Evolutionary conservation across 37 sponge, comb jelly and placozoan genomes (phyloP).

Genomic region (Ephydatia muelleri): DNA sequence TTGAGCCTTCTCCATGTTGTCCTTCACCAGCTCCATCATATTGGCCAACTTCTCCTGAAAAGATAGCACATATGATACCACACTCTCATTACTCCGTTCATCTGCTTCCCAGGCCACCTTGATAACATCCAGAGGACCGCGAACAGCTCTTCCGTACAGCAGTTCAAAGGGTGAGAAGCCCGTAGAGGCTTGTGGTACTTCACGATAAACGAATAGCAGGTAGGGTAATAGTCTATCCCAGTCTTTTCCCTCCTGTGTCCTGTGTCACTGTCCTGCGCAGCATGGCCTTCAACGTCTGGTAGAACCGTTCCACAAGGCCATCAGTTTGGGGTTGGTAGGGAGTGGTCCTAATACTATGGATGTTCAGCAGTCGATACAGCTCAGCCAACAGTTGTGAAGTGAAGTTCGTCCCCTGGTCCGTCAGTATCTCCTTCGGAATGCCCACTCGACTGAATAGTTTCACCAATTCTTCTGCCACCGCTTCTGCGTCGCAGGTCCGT

Average conservation of each 20-base stretch:
- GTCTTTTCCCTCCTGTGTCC: not conserved
- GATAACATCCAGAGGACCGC: constrained; percentile 30
- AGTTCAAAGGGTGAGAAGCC: constrained; percentile 55
- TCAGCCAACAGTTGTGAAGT: constrained; percentile 38
- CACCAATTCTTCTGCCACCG: constrained; percentile 40
- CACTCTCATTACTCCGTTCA: not conserved
- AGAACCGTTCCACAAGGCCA: constrained; percentile 41
- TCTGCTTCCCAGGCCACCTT: constrained; percentile 16
- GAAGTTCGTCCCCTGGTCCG: constrained; percentile 45
- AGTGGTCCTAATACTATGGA: constrained; percentile 36
- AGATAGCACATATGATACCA: constrained; percentile 14
- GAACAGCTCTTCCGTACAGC: constrained; percentile 22
- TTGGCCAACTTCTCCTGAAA: constrained; percentile 20
- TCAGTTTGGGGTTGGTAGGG: constrained; percentile 58
- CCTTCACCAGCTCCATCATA: no score
- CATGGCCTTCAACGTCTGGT: constrained; percentile 35
- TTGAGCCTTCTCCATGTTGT: no score
- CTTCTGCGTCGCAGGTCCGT: constrained; percentile 42
- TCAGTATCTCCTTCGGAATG: constrained; percentile 32
- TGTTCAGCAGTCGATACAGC: constrained; percentile 34
- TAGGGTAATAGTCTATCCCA: constrained; percentile 24
- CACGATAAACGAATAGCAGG: constrained; percentile 34
- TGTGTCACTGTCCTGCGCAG: not conserved
- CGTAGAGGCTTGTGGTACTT: constrained; percentile 50
- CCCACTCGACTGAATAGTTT: constrained; percentile 28